These are phyloP conservation scores for Chaetops frenatus DNA, from an alignment of 2,113 vertebrate species.

Conservation along the genomic window DNA sequence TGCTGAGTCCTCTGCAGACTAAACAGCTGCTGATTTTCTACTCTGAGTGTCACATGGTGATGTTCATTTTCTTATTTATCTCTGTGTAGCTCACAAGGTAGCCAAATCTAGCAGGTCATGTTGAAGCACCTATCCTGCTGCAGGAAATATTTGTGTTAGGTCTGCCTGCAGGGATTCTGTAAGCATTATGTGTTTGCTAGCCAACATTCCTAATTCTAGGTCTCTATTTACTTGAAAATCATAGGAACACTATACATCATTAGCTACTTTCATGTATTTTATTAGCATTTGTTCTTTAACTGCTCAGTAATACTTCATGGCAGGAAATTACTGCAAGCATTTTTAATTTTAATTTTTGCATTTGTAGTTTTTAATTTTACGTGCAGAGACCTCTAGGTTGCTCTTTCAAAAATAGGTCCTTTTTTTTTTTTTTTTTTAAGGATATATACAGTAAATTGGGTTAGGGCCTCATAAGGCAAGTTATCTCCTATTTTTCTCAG, in stretches of 20 bases:
- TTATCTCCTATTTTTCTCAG: neutral
- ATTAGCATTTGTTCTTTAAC: neutral
- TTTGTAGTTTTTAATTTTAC: neutral
- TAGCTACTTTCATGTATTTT: neutral
- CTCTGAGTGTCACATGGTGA: neutral
- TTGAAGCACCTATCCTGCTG: neutral
- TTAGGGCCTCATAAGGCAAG: neutral
- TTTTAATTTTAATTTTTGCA: neutral
- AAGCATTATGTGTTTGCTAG: neutral
- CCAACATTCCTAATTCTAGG: neutral
- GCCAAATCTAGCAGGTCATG: neutral
- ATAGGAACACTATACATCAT: neutral
- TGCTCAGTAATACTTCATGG: neutral
- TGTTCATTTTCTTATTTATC: neutral
- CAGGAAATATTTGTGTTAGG: neutral
- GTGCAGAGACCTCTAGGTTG: neutral
- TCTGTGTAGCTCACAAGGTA: neutral
- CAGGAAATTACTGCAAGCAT: neutral
- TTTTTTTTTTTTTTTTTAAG: neutral
- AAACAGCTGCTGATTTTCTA: constrained; percentile 16
- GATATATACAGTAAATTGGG: neutral
- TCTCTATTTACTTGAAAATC: neutral
- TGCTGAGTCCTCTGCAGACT: constrained; percentile 7
- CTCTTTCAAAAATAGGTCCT: neutral
- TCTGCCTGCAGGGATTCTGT: neutral